Evolutionary conservation across 2,797 vertebrate species (phyloP).

Genomic region (Leontocebus nigricollis): DNA sequence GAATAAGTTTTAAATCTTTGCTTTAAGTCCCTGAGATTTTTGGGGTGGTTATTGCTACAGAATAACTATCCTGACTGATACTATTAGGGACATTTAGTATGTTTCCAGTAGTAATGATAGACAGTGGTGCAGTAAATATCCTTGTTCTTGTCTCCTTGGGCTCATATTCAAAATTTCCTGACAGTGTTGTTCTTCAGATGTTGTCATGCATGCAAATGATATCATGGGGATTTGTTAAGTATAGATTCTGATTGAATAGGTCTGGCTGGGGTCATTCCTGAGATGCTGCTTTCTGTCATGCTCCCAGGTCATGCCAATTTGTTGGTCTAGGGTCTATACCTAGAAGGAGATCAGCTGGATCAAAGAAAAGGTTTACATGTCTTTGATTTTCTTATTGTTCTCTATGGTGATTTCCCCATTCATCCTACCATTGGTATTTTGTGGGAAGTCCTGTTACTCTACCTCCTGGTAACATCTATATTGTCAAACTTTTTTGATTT

Average conservation of each 20-base stretch:
- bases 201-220: not conserved
- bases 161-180: not conserved
- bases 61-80: not conserved
- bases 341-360: not conserved
- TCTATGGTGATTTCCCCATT: not conserved
- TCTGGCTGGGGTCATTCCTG: not conserved
- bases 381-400: not conserved
- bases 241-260: not conserved
- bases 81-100: not conserved
- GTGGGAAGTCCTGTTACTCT: not conserved
- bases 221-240: not conserved
- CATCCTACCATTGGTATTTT: not conserved
- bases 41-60: not conserved
- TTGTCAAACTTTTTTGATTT: not conserved
- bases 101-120: not conserved
- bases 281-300: not conserved
- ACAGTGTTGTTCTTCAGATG: not conserved
- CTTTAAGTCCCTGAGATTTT: slow-evolving; percentile 25
- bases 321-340: not conserved
- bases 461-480: not conserved
- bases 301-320: not conserved
- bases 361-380: not conserved
- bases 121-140: not conserved
- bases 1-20: slow-evolving; percentile 1
- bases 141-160: not conserved